Base-by-base conservation (phyloP, 1,140 invertebrate genomes). In the Leguminivora glycinivorella region DNA sequence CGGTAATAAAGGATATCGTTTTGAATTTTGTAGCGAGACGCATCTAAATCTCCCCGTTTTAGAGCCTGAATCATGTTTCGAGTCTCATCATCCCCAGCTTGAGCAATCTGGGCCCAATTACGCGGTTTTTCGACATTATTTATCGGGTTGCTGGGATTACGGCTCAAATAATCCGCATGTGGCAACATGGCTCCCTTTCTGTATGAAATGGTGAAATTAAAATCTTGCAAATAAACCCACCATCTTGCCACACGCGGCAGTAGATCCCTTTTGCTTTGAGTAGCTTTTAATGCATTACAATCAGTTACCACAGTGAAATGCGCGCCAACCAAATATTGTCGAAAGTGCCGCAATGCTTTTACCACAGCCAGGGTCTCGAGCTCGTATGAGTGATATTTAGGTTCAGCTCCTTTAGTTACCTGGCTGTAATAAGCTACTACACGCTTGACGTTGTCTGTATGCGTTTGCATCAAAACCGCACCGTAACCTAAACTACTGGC, bases 291-390 rank as follows among this genome's bases (percentile, higher is more conserved):
- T 0, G 81, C 83, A 17, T 79, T 80, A 56, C 85, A 91, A 73
- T 89, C 88, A 0, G 84, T 88, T n/a, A 89, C 70, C 0, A 91
- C 70, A 5, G 34, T 82, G 67, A 90, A 91, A 17, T 66, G 60
- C 12, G 84, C 82, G 7, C 83, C 85, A 7, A 86, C 10, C 17
- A 87, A 40, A 58, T 82, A 84, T 12, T 80, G 71, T 24, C 83
- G 74, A 34, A 87, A 88, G 17, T 71, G 56, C 71, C 82, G 79
- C 0, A 88, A 40, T 0, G 77, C 71, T 29, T 70, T 63, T 17
- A 86, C 69, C 4, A 87, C 79, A 1, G 78, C 79, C 3, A 83
- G 72, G 1, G 80, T 78, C 58, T 83, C 83, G 14, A 86, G 68
- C 72, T 88, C 84, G 63, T 76, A 83, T 24, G 75, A 75, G 56